Percentiles rank a stretch among this genome's conserved stretches.
These are phyloP conservation scores for Myathropa florea DNA, from an alignment of 2,888 invertebrate species.

Conservation along the genomic window DNA sequence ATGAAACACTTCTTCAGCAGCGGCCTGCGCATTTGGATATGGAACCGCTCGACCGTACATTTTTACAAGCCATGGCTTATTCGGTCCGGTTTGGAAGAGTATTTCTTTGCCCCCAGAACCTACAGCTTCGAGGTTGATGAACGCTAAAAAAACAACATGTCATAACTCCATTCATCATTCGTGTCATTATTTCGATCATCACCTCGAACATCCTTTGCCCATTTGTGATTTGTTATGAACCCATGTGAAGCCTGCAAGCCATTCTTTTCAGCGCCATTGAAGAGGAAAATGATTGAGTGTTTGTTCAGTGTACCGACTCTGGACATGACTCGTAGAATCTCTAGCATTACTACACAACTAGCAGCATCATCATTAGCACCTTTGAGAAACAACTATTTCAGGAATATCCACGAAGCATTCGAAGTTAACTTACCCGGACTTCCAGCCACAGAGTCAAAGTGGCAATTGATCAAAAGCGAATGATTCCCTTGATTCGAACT, in stretches of 20 bases:
- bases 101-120: slow-evolving; percentile 94
- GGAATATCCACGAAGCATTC: not conserved
- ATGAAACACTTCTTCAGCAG: slow-evolving; percentile 84
- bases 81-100: slow-evolving; percentile 92
- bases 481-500: slow-evolving; percentile 80
- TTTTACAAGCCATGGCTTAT: slow-evolving; percentile 86
- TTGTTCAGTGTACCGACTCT: slow-evolving; percentile 80
- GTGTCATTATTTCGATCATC: not conserved
- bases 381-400: not conserved
- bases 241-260: slow-evolving; percentile 89
- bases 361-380: slow-evolving; percentile 78
- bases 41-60: slow-evolving; percentile 81
- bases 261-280: slow-evolving; percentile 89
- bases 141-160: slow-evolving; percentile 80
- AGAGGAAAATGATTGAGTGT: slow-evolving; percentile 86
- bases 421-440: slow-evolving; percentile 84
- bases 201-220: slow-evolving; percentile 85
- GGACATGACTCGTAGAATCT: slow-evolving; percentile 84
- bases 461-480: slow-evolving; percentile 92
- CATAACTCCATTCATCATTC: not conserved
- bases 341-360: slow-evolving; percentile 85
- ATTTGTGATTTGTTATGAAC: slow-evolving; percentile 93
- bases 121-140: slow-evolving; percentile 93
- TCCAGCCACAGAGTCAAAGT: slow-evolving; percentile 93
- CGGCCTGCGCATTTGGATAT: slow-evolving; percentile 83